Base-by-base conservation (phyloP, 2,888 invertebrate species). In the Drosophila greeni region DNA sequence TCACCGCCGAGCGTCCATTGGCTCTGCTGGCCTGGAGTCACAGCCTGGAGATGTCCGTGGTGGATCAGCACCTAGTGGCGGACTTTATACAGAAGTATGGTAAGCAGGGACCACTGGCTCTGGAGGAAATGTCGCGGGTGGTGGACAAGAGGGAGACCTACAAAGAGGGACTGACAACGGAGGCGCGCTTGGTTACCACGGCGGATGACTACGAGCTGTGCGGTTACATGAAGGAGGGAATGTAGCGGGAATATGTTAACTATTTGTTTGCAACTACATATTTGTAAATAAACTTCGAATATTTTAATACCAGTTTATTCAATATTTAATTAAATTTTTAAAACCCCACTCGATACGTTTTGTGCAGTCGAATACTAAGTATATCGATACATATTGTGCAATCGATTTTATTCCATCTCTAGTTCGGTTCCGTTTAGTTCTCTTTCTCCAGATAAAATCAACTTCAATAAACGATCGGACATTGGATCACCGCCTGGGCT, bases 1-100 rank as follows among this genome's bases (percentile, higher is more conserved):
- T 91, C 29, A 85, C 93, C 47, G 86, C 89, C n/a, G 89, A 92
- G 49, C 90, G 92, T 76, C 95, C 95, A 0, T 87, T 95, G 36
- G 94, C 93, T 2, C 84, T 96, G 70, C 88, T 95, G 1, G 90
- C 93, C 0, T 96, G 95, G 95, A 94, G 95, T 29, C 92, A 92
- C 75, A 91, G 91, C 48, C 86, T 95, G 48, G 90, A 91, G 76
- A 93, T 95, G 92, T 92, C 94, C 5, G 90, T 91, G 66, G 92
- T 93, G 0, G 90, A 93, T 82, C 88, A 90, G 3, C 81, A 86
- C 8, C 79, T 90, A 34, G 92, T 92, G 0, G 86, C 88, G 0
- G 82, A 90, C 34, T 95, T 94, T 83, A 94, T 95, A 57, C 90
- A 88, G 69, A 88, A 90, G 42, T 89, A 90, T 77, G 92, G 92